These are phyloP conservation scores for Carollia perspicillata DNA, from an alignment of 2,113 vertebrate genomes.

Conservation along the genomic window DNA sequence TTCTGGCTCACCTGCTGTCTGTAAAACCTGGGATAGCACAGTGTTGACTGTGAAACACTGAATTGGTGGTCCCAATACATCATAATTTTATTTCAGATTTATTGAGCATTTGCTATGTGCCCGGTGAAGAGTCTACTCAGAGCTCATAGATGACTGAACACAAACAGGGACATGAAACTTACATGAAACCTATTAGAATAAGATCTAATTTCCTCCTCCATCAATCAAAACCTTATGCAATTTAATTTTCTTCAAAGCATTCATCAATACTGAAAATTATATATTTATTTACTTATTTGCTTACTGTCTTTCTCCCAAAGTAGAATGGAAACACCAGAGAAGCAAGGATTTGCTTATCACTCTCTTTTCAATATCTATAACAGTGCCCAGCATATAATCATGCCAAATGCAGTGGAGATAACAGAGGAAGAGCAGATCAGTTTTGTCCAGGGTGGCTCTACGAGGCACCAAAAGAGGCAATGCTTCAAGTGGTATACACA, in stretches of 20 bases:
- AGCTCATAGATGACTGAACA: neutral
- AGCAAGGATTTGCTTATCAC: neutral
- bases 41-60: slow-evolving; percentile 49
- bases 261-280: neutral
- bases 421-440: neutral
- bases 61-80: slow-evolving; percentile 27
- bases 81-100: neutral
- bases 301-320: neutral
- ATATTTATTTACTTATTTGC: neutral
- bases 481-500: neutral
- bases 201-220: neutral
- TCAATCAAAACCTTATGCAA: neutral
- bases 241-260: neutral
- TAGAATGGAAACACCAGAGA: neutral
- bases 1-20: slow-evolving; percentile 48
- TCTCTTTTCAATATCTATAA: neutral
- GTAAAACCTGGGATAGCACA: slow-evolving; percentile 1
- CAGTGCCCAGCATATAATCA: neutral
- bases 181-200: neutral
- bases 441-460: neutral
- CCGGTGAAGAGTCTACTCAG: neutral
- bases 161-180: neutral
- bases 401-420: neutral
- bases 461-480: neutral
- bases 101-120: neutral